phyloP scores from a whole-genome alignment of 2,797 vertebrate species.

The Peromyscus nudipes region DNA sequence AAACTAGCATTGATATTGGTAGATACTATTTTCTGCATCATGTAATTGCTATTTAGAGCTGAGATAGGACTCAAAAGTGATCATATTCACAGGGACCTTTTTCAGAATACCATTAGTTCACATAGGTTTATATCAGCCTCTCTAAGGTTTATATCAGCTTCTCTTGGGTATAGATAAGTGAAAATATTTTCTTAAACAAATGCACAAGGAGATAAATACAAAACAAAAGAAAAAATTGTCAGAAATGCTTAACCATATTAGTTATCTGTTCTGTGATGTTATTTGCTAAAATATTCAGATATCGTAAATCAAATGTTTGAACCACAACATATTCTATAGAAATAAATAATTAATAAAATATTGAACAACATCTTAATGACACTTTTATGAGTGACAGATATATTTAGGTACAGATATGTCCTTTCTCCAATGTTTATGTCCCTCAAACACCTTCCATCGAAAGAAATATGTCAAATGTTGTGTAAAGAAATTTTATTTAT shows the following conservation, averaged over 20 bases:
- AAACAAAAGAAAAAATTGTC: background rate
- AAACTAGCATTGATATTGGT: background rate
- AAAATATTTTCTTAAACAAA: conserved; percentile 1
- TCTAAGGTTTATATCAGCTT: background rate
- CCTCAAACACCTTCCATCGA: background rate
- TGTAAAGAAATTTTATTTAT: background rate
- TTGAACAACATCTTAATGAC: background rate
- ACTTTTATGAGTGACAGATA: background rate
- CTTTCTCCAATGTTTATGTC: background rate
- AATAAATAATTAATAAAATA: background rate
- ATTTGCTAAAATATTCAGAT: conserved; percentile 17
- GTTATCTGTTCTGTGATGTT: background rate
- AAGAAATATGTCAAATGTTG: background rate
- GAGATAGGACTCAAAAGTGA: background rate
- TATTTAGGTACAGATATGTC: background rate
- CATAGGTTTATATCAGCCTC: background rate
- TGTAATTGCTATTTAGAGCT: background rate
- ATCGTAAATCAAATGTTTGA: background rate
- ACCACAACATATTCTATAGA: background rate
- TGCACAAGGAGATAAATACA: background rate
- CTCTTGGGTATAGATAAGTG: background rate
- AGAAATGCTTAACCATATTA: background rate
- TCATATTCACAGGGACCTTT: background rate
- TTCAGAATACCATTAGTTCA: background rate
- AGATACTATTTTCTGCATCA: background rate